Base-by-base conservation (phyloP, 2,888 invertebrate genomes). In the Hybos culiciformis region DNA sequence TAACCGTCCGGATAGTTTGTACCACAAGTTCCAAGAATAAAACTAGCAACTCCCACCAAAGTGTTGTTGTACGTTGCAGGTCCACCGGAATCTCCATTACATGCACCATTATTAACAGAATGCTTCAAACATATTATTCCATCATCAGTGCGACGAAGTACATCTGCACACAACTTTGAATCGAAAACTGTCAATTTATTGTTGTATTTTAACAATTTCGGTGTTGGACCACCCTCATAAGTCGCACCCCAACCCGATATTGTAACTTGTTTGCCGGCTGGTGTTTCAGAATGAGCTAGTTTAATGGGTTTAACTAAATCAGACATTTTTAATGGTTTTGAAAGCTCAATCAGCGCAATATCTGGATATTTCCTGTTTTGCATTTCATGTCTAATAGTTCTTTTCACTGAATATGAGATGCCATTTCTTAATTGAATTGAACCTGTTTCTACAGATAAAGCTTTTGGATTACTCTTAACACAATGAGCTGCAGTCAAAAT, bases 241-340 rank as follows among this genome's bases (percentile, higher is more conserved):
- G n/a, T n/a, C n/a, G n/a, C n/a, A n/a, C 63, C 63, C 63, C 63
- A 63, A 33, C 64, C 63, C 4, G 55, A 53, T 24, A 54, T 57
- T 24, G 48, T 49, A 3, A 63, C 45, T 5, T 48, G 42, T 1
- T 49, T 29, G 9, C 55, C 57, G 0, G 43, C 36, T 1, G 60
- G 50, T 3, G 59, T 53, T 11, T 49, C 48, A 1, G 34, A 39
- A 4, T 32, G 51, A 18, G 54, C 56, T 49, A 62, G 23, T 5
- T 46, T 47, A n/a, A 62, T 56, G 34, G 58, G 45, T 41, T 56
- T 41, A 3, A 56, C 55, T 5, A 53, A 47, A 5, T 40, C 42
- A 18, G 56, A 54, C 17, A 51, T 54, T 1, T 42, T 48, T 3
- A 63, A 40, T 1, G 60, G 51, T 4, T 48, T 9, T 20, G 53